phyloP scores from a whole-genome alignment of 2,113 vertebrate species.

The Amphiprion percula region DNA sequence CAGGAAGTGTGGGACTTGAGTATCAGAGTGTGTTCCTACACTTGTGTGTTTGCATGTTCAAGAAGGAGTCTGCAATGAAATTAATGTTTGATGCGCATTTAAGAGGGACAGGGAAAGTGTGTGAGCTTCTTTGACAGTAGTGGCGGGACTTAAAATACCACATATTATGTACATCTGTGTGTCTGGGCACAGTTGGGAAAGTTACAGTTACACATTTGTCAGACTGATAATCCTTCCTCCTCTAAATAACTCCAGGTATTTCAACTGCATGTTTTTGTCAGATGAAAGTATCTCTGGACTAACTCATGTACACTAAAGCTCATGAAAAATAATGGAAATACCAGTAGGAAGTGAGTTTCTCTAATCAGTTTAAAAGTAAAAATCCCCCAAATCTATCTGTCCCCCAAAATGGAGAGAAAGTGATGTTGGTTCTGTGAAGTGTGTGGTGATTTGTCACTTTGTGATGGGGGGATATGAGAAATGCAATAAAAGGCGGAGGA shows the following conservation, averaged over 20 bases:
- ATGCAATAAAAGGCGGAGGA: constrained; percentile 87
- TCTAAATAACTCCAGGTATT: constrained; percentile 47
- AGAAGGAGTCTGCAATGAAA: constrained; percentile 53
- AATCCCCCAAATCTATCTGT: constrained; percentile 67
- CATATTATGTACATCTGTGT: constrained; percentile 17
- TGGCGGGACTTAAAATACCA: constrained; percentile 36
- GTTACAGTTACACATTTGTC: constrained; percentile 35
- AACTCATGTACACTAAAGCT: constrained; percentile 48
- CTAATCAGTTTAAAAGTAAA: constrained; percentile 81
- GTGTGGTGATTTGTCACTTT: constrained; percentile 87
- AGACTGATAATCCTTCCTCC: constrained; percentile 16
- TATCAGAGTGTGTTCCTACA: constrained; percentile 54
- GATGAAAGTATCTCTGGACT: constrained; percentile 32
- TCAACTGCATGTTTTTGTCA: constrained; percentile 28
- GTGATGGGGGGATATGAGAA: constrained; percentile 85
- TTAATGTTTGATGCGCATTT: constrained; percentile 58
- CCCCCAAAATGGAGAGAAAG: constrained; percentile 76
- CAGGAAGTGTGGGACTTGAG: constrained; percentile 69
- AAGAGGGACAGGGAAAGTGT: constrained; percentile 38
- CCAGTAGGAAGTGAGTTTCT: constrained; percentile 66
- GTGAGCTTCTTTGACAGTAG: constrained; percentile 33
- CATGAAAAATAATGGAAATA: constrained; percentile 62
- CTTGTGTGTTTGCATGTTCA: constrained; percentile 65
- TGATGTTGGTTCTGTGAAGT: constrained; percentile 79
- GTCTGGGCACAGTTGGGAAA: neutral